A percentile compares a stretch with the other conserved stretches of the same genome.
These are phyloP conservation scores for Amphiura filiformis DNA, from an alignment of 35 echinoderm and acorn worm species.

Conservation along the genomic window DNA sequence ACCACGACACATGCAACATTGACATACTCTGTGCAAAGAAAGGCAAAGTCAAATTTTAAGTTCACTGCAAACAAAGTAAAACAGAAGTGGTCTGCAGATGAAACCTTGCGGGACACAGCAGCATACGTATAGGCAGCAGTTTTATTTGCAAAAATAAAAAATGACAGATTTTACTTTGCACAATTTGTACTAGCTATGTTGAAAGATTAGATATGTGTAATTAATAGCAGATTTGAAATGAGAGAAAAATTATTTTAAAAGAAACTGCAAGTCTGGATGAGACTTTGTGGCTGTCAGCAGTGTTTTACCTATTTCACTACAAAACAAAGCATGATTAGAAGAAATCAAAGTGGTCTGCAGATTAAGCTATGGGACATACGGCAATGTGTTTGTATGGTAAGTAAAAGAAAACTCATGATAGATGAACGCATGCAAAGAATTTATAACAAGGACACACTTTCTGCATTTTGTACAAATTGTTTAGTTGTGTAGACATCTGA, in stretches of 20 bases:
- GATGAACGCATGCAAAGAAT: not conserved
- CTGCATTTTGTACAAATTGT: slow-evolving; percentile 2
- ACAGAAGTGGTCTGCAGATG: not conserved
- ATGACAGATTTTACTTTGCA: no score
- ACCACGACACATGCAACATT: slow-evolving; percentile 8
- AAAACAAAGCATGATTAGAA: no score
- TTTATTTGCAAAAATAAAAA: no score
- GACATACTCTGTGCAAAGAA: not conserved
- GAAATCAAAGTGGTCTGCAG: no score
- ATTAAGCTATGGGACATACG: not conserved
- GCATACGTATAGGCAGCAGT: not conserved
- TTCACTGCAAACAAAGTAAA: not conserved
- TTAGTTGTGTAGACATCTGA: not conserved
- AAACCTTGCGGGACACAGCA: not conserved
- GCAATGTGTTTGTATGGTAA: not conserved
- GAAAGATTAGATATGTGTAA: no score
- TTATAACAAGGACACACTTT: not conserved
- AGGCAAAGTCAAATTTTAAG: not conserved
- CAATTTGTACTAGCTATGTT: no score
- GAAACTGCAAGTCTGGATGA: no score
- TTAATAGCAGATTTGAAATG: no score
- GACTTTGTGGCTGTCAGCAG: no score
- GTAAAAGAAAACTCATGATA: not conserved
- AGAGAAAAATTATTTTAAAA: no score
- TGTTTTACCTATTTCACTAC: no score